Percentiles rank a stretch among this genome's conserved stretches.
phyloP scores from a whole-genome alignment of 2,888 invertebrate genomes.

The Agonopterix subpropinquella region DNA sequence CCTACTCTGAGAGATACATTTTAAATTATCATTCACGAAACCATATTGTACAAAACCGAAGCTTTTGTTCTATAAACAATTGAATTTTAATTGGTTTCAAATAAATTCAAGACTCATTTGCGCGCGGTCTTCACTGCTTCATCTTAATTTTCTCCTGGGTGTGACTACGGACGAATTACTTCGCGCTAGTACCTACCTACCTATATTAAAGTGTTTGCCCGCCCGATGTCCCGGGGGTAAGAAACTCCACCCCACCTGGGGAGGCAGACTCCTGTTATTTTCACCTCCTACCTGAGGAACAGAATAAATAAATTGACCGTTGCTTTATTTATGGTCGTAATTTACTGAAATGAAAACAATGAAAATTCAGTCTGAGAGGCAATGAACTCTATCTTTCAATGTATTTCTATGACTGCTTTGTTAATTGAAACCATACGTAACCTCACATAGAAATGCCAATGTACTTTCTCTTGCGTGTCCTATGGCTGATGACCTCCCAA shows the following conservation, averaged over 20 bases:
- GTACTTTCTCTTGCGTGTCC: background rate
- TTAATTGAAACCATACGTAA: background rate
- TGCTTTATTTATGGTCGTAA: constrained; percentile 21
- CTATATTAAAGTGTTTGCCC: constrained; percentile 44
- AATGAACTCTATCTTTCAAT: constrained; percentile 1
- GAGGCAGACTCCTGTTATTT: constrained; percentile 17
- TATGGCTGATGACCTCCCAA: background rate
- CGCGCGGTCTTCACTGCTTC: constrained; percentile 9
- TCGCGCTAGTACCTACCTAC: constrained; percentile 11
- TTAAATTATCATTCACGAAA: constrained; percentile 2
- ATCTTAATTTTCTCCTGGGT: constrained; percentile 28
- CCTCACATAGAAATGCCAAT: background rate
- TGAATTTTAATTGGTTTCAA: constrained; percentile 3
- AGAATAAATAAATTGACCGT: constrained; percentile 29
- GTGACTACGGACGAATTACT: constrained; percentile 33
- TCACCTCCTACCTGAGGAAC: constrained; percentile 29
- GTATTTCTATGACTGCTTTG: background rate
- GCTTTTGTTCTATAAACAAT: background rate
- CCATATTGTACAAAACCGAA: background rate
- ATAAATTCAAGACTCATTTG: background rate
- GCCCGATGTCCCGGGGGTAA: constrained; percentile 25
- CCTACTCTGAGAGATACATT: background rate
- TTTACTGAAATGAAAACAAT: constrained; percentile 5
- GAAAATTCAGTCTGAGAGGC: background rate
- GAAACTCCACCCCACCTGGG: constrained; percentile 16